Percentiles rank a stretch among this genome's conserved stretches.
Evolutionary conservation across 2,888 invertebrate species (phyloP).

Genomic region (Papilio elwesi): DNA sequence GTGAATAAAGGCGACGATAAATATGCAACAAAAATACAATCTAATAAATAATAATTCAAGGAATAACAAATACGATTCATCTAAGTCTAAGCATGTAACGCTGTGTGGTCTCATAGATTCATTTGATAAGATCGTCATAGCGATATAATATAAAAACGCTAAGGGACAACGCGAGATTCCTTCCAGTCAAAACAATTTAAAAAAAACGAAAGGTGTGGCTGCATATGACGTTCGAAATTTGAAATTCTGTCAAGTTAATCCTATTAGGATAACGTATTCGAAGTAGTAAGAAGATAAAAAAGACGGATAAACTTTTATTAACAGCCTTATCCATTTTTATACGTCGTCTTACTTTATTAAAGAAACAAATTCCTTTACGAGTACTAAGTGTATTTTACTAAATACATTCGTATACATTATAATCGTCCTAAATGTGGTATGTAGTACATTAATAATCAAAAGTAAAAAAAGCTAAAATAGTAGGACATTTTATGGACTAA

Average conservation of each 20-base stretch:
- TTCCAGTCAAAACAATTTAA: slow-evolving; percentile 49
- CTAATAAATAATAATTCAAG: slow-evolving; percentile 1
- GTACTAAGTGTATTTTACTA: neutral
- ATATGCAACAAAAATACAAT: neutral
- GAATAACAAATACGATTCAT: slow-evolving; percentile 18
- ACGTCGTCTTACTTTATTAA: neutral
- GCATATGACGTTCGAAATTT: slow-evolving; percentile 46
- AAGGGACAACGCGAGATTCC: slow-evolving; percentile 53
- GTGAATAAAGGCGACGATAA: neutral
- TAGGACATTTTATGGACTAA: too few species aligned
- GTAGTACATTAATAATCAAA: too few species aligned
- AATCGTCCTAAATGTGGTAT: too few species aligned
- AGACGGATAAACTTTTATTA: slow-evolving; percentile 27
- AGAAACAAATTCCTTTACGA: neutral
- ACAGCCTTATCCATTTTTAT: slow-evolving; percentile 7
- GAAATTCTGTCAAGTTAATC: slow-evolving; percentile 68
- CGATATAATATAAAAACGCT: slow-evolving; percentile 49
- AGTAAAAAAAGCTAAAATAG: too few species aligned
- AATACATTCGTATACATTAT: too few species aligned
- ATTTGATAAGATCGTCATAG: slow-evolving; percentile 59
- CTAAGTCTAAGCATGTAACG: slow-evolving; percentile 46
- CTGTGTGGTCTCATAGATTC: slow-evolving; percentile 61
- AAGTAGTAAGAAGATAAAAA: slow-evolving; percentile 45
- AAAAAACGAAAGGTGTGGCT: slow-evolving; percentile 52
- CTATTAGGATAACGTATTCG: slow-evolving; percentile 66